A percentile compares a stretch with the other conserved stretches of the same genome.
Conservation (phyloP, 2,888 invertebrate species). For the Julus scandinavius region DNA sequence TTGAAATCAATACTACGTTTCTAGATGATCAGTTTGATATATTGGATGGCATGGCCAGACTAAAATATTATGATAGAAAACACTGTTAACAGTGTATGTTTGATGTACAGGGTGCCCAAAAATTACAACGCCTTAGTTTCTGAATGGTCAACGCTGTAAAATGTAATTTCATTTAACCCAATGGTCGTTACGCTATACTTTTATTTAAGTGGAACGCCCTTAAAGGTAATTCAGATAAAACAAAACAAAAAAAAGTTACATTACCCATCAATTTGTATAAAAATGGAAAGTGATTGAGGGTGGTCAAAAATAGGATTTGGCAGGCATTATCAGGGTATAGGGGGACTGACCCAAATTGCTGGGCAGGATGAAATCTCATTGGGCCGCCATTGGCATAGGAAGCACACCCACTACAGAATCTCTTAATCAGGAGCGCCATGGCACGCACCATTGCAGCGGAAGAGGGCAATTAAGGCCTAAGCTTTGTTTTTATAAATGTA, state of each 20-base stretch:
- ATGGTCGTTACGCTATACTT: background rate
- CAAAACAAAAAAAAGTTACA: background rate
- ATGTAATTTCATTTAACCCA: background rate
- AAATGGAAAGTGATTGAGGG: background rate
- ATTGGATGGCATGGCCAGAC: conserved; percentile 11
- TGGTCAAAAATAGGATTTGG: background rate
- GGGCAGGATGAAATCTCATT: background rate
- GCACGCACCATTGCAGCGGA: conserved; percentile 26
- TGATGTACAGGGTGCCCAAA: background rate
- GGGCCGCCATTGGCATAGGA: background rate
- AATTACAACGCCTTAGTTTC: background rate
- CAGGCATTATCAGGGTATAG: background rate
- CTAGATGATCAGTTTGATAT: background rate
- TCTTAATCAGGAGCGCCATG: conserved; percentile 8
- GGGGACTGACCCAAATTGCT: conserved; percentile 15
- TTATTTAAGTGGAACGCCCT: background rate
- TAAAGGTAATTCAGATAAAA: background rate
- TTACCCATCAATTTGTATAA: background rate
- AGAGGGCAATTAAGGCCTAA: conserved; percentile 27
- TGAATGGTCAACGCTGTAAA: background rate
- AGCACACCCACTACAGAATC: background rate
- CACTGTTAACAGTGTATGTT: background rate
- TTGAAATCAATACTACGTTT: background rate
- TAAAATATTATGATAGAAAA: background rate
- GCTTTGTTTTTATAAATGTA: conserved; percentile 30